Conservation (phyloP, 2,888 invertebrate genomes). For the Lutraria lutraria region DNA sequence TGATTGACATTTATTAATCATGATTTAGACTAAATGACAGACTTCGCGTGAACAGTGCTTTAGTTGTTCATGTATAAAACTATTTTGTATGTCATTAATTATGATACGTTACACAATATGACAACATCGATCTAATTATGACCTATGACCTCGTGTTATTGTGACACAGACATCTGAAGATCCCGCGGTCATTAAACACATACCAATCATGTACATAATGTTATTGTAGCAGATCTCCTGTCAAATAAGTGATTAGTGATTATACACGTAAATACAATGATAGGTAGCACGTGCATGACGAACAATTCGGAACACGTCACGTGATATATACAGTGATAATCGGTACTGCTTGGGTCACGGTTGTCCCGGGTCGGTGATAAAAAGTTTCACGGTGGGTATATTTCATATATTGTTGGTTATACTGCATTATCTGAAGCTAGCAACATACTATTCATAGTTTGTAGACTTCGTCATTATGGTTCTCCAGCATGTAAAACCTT, state of each 20-base stretch:
- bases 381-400: no score
- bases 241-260: conserved; percentile 15
- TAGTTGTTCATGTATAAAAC: conserved; percentile 35
- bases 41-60: conserved; percentile 29
- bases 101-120: conserved; percentile 32
- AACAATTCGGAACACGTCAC: background rate
- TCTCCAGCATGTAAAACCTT: no score
- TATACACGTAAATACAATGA: conserved; percentile 16
- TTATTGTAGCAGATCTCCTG: conserved; percentile 16
- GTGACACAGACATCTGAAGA: conserved; percentile 53
- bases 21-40: conserved; percentile 34
- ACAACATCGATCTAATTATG: conserved; percentile 48
- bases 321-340: background rate
- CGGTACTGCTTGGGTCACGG: background rate
- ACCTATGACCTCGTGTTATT: conserved; percentile 62
- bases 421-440: no score
- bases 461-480: no score
- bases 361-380: no score
- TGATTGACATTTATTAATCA: conserved; percentile 41
- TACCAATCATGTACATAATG: conserved; percentile 29
- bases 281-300: conserved; percentile 16
- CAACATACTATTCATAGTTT: no score
- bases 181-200: conserved; percentile 60
- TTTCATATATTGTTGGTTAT: no score
- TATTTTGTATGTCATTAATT: conserved; percentile 28